Evolutionary conservation across 30 jellyfish, hydroid and myxozoan genomes (phyloP).

Genomic region (Catostylus mosaicus): DNA sequence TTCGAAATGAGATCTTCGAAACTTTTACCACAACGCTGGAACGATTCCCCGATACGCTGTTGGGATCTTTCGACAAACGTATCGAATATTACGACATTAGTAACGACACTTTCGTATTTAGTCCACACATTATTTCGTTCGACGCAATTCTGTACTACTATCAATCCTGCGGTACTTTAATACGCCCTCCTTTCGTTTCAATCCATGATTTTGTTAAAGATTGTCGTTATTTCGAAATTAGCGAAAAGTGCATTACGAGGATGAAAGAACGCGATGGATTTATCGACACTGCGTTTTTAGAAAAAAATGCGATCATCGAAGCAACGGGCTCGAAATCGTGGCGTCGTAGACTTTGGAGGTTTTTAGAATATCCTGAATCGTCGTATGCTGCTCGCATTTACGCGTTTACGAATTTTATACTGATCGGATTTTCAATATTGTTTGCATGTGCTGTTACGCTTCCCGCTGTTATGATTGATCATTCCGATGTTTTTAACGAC

Average conservation of each 20-base stretch:
- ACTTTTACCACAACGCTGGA: slow-evolving; percentile 76
- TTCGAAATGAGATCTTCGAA: slow-evolving; percentile 74
- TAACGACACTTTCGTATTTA: slow-evolving; percentile 31
- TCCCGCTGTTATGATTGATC: slow-evolving; percentile 16
- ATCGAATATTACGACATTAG: slow-evolving; percentile 17
- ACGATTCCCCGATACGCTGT: slow-evolving; percentile 85
- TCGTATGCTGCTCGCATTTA: slow-evolving; percentile 70
- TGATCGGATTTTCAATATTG: slow-evolving; percentile 54
- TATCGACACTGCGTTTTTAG: neutral
- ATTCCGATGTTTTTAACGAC: slow-evolving; percentile 34
- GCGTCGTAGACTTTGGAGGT: slow-evolving; percentile 64
- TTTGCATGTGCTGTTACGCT: slow-evolving; percentile 69
- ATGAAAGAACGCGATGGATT: slow-evolving; percentile 88
- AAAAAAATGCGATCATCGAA: neutral
- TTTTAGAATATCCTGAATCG: slow-evolving; percentile 82
- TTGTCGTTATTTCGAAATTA: slow-evolving; percentile 78
- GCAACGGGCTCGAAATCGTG: neutral
- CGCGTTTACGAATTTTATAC: slow-evolving; percentile 48
- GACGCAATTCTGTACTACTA: slow-evolving; percentile 89
- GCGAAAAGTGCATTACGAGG: slow-evolving; percentile 43
- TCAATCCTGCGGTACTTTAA: slow-evolving; percentile 85
- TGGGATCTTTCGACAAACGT: slow-evolving; percentile 71
- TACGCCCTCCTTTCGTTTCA: slow-evolving; percentile 79
- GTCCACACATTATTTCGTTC: slow-evolving; percentile 58
- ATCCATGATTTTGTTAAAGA: slow-evolving; percentile 78